Conservation (phyloP, 2,113 vertebrate genomes). For the Rhinopithecus roxellana region DNA sequence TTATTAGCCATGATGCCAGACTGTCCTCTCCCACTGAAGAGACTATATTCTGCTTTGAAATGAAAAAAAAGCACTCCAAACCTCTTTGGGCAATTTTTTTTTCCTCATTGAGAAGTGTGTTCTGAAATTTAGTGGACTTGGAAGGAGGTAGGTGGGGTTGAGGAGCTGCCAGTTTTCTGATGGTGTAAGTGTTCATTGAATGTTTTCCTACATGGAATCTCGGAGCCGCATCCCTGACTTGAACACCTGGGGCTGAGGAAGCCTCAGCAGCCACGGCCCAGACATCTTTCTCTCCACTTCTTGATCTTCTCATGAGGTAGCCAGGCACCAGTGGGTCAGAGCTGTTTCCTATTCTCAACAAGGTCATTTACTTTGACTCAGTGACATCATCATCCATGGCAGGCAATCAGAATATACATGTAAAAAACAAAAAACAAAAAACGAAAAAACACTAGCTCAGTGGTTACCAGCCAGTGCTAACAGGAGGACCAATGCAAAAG, state of each 20-base stretch:
- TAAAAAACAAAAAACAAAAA: background rate
- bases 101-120: background rate
- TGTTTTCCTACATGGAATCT: background rate
- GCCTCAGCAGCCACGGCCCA: rapidly evolving
- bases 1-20: background rate
- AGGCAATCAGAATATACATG: background rate
- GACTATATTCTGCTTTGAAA: background rate
- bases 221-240: background rate
- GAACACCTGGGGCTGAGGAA: background rate
- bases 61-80: background rate
- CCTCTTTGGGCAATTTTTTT: background rate
- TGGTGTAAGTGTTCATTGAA: background rate
- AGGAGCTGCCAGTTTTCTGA: background rate
- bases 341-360: background rate
- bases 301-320: background rate
- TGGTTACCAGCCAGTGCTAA: background rate
- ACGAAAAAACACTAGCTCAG: background rate
- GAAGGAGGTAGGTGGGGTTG: background rate
- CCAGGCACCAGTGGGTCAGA: background rate
- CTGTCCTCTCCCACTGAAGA: background rate
- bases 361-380: background rate
- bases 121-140: background rate
- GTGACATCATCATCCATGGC: background rate
- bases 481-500: background rate
- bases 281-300: background rate